Base-by-base conservation (phyloP, 2,888 invertebrate species). In the Falcaria lacertinaria region DNA sequence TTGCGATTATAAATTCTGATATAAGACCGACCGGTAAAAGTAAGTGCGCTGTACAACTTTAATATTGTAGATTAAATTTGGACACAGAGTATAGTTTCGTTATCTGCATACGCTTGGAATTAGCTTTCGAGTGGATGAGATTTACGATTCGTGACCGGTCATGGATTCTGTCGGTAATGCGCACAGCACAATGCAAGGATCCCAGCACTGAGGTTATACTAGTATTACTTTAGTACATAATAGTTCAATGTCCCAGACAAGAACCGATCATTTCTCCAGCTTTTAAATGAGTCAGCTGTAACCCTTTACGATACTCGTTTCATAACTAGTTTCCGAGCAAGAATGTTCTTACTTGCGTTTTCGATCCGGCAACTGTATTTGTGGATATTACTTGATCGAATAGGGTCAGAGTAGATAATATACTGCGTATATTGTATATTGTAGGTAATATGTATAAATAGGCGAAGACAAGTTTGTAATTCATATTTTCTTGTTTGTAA, bases 21-120 rank as follows among this genome's bases (percentile, higher is more conserved):
- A 70, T 74, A 71, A 71, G 60, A 50, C 41, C 49, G 60, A 50
- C 41, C 49, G 57, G 70, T 73, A 70, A 71, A 69, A 69, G 65
- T 66, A 52, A 57, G 48, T 49, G 48, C 53, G 37, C 43, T 15
- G 34, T 19, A 44, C 41, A 34, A 28, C 16, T 38, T 45, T 47
- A 39, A 43, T 43, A 37, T 41, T 25, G 32, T 47, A 53, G 38
- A 48, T 39, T 42, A 51, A 46, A 48, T 52, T 51, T 53, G 47
- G 49, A 47, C 46, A 56, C 52, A 52, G 43, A 36, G 33, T 40
- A 48, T 58, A 51, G 54, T 60, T 61, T 52, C 44, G 50, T 61
- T 58, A 60, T 49, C 43, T 44, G 39, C 37, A 39, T 25, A 33
- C 40, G 39, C 41, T 34, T 52, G 22, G 8, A 14, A 33, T 14